These are phyloP conservation scores for Sclerurus mexicanus DNA, from an alignment of 2,113 vertebrate species.

Conservation along the genomic window DNA sequence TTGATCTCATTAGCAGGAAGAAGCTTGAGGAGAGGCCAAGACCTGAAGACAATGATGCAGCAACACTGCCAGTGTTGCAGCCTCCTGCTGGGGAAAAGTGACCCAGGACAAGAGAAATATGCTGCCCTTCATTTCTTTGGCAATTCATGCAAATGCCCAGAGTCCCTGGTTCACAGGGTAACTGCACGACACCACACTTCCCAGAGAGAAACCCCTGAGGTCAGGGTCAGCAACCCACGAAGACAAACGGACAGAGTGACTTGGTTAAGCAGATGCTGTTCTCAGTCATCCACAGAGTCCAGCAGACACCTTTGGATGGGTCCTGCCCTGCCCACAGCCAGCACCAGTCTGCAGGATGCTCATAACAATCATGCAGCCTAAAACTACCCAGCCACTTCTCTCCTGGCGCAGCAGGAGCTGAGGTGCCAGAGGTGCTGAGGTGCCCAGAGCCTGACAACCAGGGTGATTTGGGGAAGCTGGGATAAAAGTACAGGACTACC, in stretches of 20 bases:
- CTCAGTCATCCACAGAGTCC: background rate
- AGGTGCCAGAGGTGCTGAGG: background rate
- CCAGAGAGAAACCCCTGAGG: background rate
- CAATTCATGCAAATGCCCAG: background rate
- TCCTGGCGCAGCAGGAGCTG: background rate
- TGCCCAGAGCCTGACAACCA: background rate
- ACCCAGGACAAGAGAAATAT: background rate
- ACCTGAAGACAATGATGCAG: background rate
- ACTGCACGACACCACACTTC: background rate
- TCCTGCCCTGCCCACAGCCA: background rate
- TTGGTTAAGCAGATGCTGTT: rapidly evolving
- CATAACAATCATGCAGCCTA: background rate
- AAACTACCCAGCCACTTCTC: background rate
- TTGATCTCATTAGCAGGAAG: background rate
- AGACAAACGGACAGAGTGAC: background rate
- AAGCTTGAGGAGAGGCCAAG: background rate
- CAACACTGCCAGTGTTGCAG: background rate
- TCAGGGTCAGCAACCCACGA: background rate
- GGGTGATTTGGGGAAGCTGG: background rate
- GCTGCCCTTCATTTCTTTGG: background rate
- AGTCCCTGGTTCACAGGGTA: background rate
- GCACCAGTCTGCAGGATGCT: background rate
- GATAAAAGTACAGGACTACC: background rate
- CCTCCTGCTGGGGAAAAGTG: background rate
- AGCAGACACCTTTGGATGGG: background rate